Percentiles rank a stretch among this genome's conserved stretches.
Conservation (phyloP, 2,113 vertebrate species). For the Alces alces region DNA sequence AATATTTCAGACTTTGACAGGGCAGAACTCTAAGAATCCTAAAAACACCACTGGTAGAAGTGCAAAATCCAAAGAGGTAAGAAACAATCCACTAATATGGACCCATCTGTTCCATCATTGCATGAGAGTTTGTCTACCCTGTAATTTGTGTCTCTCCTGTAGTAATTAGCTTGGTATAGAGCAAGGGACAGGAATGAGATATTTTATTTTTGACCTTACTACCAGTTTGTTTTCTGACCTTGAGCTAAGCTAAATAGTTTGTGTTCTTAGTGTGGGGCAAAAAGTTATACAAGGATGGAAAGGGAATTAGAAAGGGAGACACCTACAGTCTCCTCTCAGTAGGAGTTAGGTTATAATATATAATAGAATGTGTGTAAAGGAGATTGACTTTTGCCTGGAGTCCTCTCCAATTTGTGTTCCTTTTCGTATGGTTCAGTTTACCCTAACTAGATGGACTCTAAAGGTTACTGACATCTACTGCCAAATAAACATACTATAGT, state of each 20-base stretch:
- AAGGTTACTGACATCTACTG: neutral
- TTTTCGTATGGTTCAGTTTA: neutral
- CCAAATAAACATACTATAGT: neutral
- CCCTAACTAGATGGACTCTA: neutral
- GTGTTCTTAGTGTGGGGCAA: neutral
- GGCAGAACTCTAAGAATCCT: conserved; percentile 59
- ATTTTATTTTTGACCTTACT: neutral
- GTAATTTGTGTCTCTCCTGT: neutral
- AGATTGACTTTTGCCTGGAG: neutral
- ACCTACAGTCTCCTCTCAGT: neutral
- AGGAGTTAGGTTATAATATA: neutral
- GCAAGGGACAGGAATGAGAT: neutral
- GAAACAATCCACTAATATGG: neutral
- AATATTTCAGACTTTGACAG: conserved; percentile 68
- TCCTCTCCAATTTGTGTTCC: neutral
- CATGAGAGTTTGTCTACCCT: neutral
- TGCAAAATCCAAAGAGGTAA: conserved; percentile 77
- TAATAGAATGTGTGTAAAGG: neutral
- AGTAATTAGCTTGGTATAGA: neutral
- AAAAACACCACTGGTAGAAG: conserved; percentile 52
- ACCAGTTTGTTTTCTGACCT: neutral
- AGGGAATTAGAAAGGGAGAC: neutral
- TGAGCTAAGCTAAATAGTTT: conserved; percentile 9
- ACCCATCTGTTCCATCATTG: neutral
- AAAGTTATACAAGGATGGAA: neutral